Evolutionary conservation across 2,888 invertebrate species (phyloP), one percentile per base, ranked within the genome.

Genomic region (Ornithoptera priamus): DNA sequence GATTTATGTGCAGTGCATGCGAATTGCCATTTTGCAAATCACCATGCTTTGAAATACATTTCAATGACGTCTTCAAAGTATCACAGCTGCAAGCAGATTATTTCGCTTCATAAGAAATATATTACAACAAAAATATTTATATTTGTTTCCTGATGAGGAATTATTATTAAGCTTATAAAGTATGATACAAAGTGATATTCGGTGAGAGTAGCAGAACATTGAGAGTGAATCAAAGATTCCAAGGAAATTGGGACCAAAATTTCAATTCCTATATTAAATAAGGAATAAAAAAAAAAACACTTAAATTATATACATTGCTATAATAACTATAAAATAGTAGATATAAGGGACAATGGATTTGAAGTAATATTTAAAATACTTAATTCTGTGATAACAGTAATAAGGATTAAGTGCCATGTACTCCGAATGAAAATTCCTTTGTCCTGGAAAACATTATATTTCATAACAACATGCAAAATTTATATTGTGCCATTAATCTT

Each of bases 11-110:
- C 73, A 87, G 84, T 73, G 85, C 89, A 64, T 93, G 93, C 78
- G 90, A 91, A 83, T 78, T 93, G 72, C 93, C 93, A 1, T 92
- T 93, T 71, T 93, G 93, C 80, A 93, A 93, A 79, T 83, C 92
- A 1, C 92, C 90, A 66, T 93, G 93, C 79, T 93, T 93, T 62
- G 91, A 92, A 80, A 87, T 92, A 72, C 93, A 93, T 76, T 91
- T 86, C 69, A 90, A 89, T 82, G 90, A 91, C 75, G 80, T 90
- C 77, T 83, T 90, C 71, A 92, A 91, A 86, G 85, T 90, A 69
- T 86, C 89, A 75, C 89, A 90, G 74, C 76, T 90, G 69, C 90
- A 90, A 77, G 88, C 87, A 75, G 91, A 91, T 79, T 92, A 91
- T 82, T 92, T 89, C 73, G 89, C 91, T 76, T 82, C 87, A 77